Conservation (phyloP, 2,888 invertebrate species). For the Adelognathus sp. region DNA sequence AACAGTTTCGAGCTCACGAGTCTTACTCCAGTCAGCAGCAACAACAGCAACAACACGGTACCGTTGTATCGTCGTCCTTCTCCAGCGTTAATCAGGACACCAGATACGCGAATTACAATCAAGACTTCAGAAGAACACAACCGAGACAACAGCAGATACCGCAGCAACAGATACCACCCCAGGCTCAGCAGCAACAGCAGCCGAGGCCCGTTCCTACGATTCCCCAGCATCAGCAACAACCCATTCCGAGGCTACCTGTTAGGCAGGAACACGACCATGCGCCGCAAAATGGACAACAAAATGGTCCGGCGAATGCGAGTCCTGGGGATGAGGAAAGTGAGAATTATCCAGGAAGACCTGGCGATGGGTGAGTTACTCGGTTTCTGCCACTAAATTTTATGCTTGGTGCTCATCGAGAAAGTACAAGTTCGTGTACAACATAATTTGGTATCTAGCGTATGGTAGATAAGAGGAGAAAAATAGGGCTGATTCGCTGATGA, state of each 20-base stretch:
- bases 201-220: not conserved
- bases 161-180: constrained; percentile 53
- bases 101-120: constrained; percentile 71
- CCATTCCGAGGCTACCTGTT: constrained; percentile 40
- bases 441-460: no score
- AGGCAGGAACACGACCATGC: constrained; percentile 62
- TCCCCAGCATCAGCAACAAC: constrained; percentile 49
- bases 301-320: not conserved
- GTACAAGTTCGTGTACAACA: not conserved
- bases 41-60: constrained; percentile 50
- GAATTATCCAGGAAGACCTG: constrained; percentile 71
- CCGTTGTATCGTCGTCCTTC: not conserved
- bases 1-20: constrained; percentile 53
- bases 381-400: constrained; percentile 5
- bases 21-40: constrained; percentile 54
- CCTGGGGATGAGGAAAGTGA: constrained; percentile 24
- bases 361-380: constrained; percentile 66
- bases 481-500: no score
- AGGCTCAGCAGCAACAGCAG: constrained; percentile 62
- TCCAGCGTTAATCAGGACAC: constrained; percentile 64
- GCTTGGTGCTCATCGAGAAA: not conserved
- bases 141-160: constrained; percentile 63
- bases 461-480: no score
- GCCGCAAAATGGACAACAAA: constrained; percentile 16
- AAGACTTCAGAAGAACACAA: constrained; percentile 70